Evolutionary conservation across 1,140 invertebrate species (phyloP), one percentile per base, ranked within the genome.

Genomic region (Nasonia giraulti): DNA sequence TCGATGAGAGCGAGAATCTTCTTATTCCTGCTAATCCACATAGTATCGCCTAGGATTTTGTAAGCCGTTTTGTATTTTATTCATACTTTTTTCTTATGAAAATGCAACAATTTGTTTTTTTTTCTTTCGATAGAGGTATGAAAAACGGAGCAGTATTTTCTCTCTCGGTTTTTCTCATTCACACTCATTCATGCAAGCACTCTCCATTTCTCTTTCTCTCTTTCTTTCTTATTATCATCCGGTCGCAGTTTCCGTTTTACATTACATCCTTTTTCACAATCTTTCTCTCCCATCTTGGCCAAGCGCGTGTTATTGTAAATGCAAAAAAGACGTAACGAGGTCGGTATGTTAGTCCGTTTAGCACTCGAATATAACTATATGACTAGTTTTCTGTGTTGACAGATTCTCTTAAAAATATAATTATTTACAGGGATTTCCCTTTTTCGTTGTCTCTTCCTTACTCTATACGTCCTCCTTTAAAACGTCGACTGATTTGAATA

Each of bases 381-480:
- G 92, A 93, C 92, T 93, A 92, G 92, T 92, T 91, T 90, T 91
- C 90, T 92, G 90, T 91, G 87, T 90, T 86, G 89, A 92, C 91
- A 92, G 90, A 92, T 91, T 89, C 88, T 92, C 91, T 93, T 93
- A 92, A 92, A 92, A 93, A 93, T 93, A 93, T 92, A 93, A 93
- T 91, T 92, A 93, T 93, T 91, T 93, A 93, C 92, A 92, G 91
- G 88, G 89, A 92, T 92, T 92, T 91, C 89, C 62, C 76, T 86
- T 74, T 44, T 50, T 31, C 37, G 1, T 74, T 82, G 80, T 71
- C 79, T 85, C 80, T 85, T 82, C 62, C 74, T 85, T 73, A 23
- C 73, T 69, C 5, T 69, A 27, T 62, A 62, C 1, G 17, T 50
- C 31, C 33, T 82, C 66, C 40, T 44, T 68, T 69, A 69, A 78